Evolutionary conservation across 2,797 vertebrate species (phyloP), one percentile per base, ranked within the genome.

Genomic region (Apogon hyalosoma): DNA sequence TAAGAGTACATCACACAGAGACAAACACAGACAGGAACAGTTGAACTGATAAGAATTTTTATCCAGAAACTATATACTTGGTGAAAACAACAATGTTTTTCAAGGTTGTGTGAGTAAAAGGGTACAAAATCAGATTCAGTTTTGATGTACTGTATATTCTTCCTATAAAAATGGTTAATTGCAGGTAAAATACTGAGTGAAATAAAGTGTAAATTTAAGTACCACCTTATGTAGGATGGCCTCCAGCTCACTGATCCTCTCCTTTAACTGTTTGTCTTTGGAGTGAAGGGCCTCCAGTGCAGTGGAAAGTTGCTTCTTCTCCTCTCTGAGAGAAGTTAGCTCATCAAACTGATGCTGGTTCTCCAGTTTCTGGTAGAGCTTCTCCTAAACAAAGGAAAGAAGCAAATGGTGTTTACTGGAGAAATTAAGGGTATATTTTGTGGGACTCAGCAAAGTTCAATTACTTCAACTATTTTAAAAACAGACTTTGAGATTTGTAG

Each of bases 191-290:
- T 19, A 15, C 12, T 39, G 28, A 59, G 3, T 3, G 12, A 31
- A 41, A 47, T 6, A 14, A 33, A 11, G 11, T 11, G 47, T 39
- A 48, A 43, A 40, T 43, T 8, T 10, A 8, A 39, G n/a, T 1
- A 0, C 12, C 79, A 97, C 96, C 95, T 97, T 96, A 67, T 95
- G 93, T 69, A 96, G 92, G 60, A 94, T 93, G 18, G 80, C 56
- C 84, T 97, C 94, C 91, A 96, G 89, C 61, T 91, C 88, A 7
- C 75, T 28, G 21, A 95, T 83, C 56, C 93, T 93, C 31, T 91
- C 92, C 64, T 90, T 93, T 54, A 95, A 71, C 36, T 58, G 50
- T 69, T 88, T 91, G 58, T 96, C 94, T 79, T 93, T 93, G 53
- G 88, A 90, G 15, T 69, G 84, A n/a, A 95, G 74, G n/a, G 87